phyloP scores from a whole-genome alignment of 2,797 vertebrate species.

The Tachyglossus aculeatus region DNA sequence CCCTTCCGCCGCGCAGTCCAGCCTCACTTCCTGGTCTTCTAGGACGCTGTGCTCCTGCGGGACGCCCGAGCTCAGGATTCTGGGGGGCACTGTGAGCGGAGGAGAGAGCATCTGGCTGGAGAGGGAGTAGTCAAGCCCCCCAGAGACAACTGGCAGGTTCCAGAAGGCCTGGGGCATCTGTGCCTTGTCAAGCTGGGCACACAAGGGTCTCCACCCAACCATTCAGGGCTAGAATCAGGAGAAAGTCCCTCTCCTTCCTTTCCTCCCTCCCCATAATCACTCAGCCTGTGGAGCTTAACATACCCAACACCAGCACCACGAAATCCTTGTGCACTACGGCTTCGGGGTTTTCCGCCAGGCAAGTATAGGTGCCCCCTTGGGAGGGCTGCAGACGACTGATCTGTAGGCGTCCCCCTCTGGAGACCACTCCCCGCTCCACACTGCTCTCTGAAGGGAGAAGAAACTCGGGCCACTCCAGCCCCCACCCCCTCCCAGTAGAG shows the following conservation, averaged over 20 bases:
- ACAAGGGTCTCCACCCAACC: no score
- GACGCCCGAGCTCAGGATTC: constrained; percentile 72
- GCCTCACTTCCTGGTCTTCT: constrained; percentile 74
- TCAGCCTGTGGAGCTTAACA: fast-evolving
- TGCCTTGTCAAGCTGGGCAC: no score
- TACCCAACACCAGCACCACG: constrained; percentile 83
- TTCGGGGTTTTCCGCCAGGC: constrained; percentile 77
- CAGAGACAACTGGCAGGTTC: no score
- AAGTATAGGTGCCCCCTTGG: constrained; percentile 87
- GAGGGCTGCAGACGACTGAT: constrained; percentile 82
- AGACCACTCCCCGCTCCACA: constrained; percentile 76
- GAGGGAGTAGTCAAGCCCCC: background rate
- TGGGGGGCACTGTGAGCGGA: constrained; percentile 76
- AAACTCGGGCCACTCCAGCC: fast-evolving
- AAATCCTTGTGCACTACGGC: constrained; percentile 79
- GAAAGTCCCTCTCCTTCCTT: background rate
- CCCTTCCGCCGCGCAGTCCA: constrained; percentile 83
- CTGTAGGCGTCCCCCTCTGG: constrained; percentile 81
- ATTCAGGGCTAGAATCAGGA: background rate
- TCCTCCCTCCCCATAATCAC: background rate
- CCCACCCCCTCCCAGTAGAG: background rate
- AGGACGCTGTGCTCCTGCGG: constrained; percentile 79
- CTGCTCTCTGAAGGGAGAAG: constrained; percentile 67
- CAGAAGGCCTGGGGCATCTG: background rate
- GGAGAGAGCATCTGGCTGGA: background rate